Conservation (phyloP, 2,888 invertebrate genomes). For the Rhorus exstirpatorius region DNA sequence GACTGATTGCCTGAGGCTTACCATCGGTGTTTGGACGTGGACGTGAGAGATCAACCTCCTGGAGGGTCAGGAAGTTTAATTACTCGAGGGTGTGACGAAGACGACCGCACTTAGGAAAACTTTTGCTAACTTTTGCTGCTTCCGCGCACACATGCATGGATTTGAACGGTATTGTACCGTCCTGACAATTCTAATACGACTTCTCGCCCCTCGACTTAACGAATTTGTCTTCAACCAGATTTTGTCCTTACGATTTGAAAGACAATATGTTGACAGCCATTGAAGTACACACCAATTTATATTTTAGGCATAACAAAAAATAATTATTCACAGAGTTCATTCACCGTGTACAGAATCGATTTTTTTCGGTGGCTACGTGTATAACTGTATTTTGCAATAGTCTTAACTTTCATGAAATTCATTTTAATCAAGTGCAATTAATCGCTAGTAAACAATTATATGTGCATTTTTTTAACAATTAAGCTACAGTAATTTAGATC, state of each 20-base stretch:
- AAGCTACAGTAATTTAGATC: too few relatives aligned
- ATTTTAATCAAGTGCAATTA: too few relatives aligned
- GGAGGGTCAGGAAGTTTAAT: slow-evolving; percentile 80
- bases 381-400: too few relatives aligned
- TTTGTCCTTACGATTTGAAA: slow-evolving; percentile 9
- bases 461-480: too few relatives aligned
- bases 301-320: too few relatives aligned
- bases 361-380: too few relatives aligned
- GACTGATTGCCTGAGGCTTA: slow-evolving; percentile 68
- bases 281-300: neutral
- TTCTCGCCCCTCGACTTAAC: neutral
- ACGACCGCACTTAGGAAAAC: slow-evolving; percentile 70
- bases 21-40: slow-evolving; percentile 72
- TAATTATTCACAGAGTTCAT: too few relatives aligned
- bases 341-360: too few relatives aligned
- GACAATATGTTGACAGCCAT: too few relatives aligned
- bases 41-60: slow-evolving; percentile 69
- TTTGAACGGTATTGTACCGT: slow-evolving; percentile 22
- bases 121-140: slow-evolving; percentile 39
- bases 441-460: too few relatives aligned
- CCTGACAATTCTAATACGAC: neutral
- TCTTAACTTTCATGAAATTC: too few relatives aligned
- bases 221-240: neutral
- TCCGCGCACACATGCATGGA: slow-evolving; percentile 14
- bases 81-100: slow-evolving; percentile 78